These are phyloP conservation scores for Drosophila pectinifera DNA, from an alignment of 1,140 invertebrate species.

Conservation along the genomic window DNA sequence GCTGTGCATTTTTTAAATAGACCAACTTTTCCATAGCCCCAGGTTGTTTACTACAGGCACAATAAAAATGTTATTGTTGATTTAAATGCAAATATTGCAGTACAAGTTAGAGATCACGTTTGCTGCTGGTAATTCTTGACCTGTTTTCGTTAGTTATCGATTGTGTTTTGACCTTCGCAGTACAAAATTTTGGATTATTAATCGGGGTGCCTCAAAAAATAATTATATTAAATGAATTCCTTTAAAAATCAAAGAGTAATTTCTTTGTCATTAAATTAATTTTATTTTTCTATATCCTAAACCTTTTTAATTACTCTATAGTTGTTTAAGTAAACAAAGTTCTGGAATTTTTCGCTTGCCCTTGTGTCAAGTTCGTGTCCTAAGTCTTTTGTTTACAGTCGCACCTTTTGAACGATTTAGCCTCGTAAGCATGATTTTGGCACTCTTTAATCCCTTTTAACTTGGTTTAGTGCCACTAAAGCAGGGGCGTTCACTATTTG, in stretches of 20 bases:
- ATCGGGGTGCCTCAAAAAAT: neutral
- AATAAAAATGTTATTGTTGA: slow-evolving; percentile 10
- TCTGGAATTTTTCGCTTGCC: neutral
- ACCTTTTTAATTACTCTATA: neutral
- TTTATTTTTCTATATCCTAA: neutral
- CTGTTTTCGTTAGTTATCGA: slow-evolving; percentile 3
- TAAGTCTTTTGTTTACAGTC: slow-evolving; percentile 58
- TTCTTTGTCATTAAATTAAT: too few relatives aligned
- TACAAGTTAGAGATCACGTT: neutral
- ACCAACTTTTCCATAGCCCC: slow-evolving; percentile 26
- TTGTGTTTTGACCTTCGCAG: neutral
- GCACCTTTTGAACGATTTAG: neutral
- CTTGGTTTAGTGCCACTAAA: slow-evolving; percentile 11
- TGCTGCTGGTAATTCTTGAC: slow-evolving; percentile 26
- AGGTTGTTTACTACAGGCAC: slow-evolving; percentile 24
- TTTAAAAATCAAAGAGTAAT: neutral
- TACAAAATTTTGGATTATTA: neutral
- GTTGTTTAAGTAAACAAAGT: neutral
- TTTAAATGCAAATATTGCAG: slow-evolving; percentile 18
- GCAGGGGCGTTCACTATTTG: slow-evolving; percentile 24
- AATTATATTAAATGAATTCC: neutral
- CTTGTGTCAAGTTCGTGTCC: slow-evolving; percentile 44
- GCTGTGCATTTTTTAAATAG: slow-evolving; percentile 18
- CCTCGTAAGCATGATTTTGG: slow-evolving; percentile 9
- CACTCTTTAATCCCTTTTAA: neutral